Percentiles rank a stretch among this genome's conserved stretches.
phyloP scores from a whole-genome alignment of 2,113 vertebrate genomes.

The Dicrurus megarhynchus region DNA sequence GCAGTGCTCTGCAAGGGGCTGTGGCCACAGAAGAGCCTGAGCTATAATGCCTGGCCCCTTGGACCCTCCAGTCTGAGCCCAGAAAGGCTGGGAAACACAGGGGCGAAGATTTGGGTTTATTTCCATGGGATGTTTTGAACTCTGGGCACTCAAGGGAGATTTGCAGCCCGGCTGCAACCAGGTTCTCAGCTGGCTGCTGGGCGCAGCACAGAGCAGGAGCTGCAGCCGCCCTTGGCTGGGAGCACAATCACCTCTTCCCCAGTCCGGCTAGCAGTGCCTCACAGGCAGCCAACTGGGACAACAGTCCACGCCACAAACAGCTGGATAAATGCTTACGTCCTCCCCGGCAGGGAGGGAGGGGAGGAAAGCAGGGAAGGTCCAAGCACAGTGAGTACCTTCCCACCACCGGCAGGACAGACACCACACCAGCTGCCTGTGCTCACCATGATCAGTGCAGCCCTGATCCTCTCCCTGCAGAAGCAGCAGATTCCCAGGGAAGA shows the following conservation, averaged over 20 bases:
- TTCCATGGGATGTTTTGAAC: not conserved
- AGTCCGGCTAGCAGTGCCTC: not conserved
- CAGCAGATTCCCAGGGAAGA: not conserved
- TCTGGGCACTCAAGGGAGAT: not conserved
- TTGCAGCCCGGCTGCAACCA: not conserved
- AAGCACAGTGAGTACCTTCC: not conserved
- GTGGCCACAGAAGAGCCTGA: not conserved
- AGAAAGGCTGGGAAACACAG: not conserved
- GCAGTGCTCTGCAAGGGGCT: fast-evolving
- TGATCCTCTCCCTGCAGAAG: not conserved
- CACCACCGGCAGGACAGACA: fast-evolving
- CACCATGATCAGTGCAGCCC: fast-evolving
- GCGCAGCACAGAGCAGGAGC: not conserved
- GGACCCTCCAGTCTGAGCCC: not conserved
- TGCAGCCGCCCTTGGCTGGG: not conserved
- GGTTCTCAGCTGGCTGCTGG: not conserved
- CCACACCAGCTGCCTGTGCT: not conserved
- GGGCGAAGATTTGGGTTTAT: fast-evolving
- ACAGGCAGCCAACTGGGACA: slow-evolving; percentile 11
- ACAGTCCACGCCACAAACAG: not conserved
- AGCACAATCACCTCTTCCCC: slow-evolving; percentile 29
- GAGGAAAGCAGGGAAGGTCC: not conserved
- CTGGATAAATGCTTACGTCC: not conserved
- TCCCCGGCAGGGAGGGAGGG: not conserved
- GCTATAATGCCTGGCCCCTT: not conserved